Conservation (phyloP, 1,140 invertebrate species). For the Trichonephila clavipes region DNA sequence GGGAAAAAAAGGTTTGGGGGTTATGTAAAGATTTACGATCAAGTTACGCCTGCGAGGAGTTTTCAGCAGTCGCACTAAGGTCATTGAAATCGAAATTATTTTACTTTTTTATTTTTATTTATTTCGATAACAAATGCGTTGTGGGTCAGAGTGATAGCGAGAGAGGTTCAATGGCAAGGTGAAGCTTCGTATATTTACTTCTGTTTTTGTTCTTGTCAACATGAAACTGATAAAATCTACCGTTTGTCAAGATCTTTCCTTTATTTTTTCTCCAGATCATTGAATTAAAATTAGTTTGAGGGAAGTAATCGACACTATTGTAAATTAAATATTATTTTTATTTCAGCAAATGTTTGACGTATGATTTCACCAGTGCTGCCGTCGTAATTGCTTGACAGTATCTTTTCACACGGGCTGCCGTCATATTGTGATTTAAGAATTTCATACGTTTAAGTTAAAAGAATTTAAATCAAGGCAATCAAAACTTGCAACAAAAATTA, state of each 20-base stretch:
- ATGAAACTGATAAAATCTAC: not conserved
- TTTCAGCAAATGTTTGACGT: not conserved
- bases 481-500: no score
- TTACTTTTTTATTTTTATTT: constrained; percentile 30
- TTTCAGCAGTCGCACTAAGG: constrained; percentile 66
- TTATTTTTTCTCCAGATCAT: not conserved
- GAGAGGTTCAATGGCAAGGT: constrained; percentile 58
- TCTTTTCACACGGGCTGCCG: no score
- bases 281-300: not conserved
- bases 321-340: not conserved
- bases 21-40: constrained; percentile 59
- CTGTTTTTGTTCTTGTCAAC: not conserved
- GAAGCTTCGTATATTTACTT: not conserved
- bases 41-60: constrained; percentile 31
- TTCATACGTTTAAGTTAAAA: no score
- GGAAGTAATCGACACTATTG: not conserved
- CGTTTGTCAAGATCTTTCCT: not conserved
- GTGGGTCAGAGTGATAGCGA: constrained; percentile 46
- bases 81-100: constrained; percentile 66
- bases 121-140: constrained; percentile 32
- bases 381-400: no score
- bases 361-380: no score
- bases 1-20: constrained; percentile 49
- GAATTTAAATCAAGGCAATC: no score
- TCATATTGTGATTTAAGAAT: no score